Conservation (phyloP, 2,113 vertebrate species). For the Axis porcinus region DNA sequence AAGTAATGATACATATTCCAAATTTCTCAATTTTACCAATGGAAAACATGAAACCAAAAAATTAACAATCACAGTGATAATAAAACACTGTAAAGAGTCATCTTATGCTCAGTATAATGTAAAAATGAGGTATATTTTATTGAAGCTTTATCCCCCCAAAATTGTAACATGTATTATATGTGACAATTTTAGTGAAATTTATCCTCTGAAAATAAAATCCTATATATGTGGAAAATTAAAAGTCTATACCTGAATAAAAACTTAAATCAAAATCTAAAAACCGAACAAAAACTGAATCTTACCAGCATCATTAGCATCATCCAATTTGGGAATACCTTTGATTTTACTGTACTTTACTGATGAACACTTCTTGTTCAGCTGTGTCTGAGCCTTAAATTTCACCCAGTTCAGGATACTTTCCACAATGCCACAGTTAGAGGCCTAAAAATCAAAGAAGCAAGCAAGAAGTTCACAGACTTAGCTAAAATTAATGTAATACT, state of each 20-base stretch:
- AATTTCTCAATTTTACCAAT: not conserved
- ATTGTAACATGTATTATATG: not conserved
- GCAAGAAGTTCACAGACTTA: not conserved
- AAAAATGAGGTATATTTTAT: not conserved
- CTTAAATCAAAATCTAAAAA: not conserved
- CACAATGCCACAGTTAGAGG: constrained; percentile 97
- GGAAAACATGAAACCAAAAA: constrained; percentile 40
- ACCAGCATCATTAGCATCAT: constrained; percentile 99
- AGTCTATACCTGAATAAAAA: not conserved
- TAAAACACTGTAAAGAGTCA: not conserved
- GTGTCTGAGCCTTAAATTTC: constrained; percentile 98
- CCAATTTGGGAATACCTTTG: constrained; percentile 98
- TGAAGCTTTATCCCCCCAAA: not conserved
- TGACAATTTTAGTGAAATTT: not conserved
- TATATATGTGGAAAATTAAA: not conserved
- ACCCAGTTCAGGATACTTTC: constrained; percentile 99
- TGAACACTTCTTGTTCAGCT: constrained; percentile 99
- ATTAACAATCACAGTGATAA: not conserved
- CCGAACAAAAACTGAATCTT: constrained; percentile 60
- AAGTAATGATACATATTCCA: not conserved
- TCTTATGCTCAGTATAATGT: not conserved
- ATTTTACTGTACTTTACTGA: constrained; percentile 99
- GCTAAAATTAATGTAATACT: not conserved
- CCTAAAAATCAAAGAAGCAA: constrained; percentile 80
- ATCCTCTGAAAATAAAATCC: constrained; percentile 8